Conservation (phyloP, 2,888 invertebrate genomes). For the Epinotia demarniana region DNA sequence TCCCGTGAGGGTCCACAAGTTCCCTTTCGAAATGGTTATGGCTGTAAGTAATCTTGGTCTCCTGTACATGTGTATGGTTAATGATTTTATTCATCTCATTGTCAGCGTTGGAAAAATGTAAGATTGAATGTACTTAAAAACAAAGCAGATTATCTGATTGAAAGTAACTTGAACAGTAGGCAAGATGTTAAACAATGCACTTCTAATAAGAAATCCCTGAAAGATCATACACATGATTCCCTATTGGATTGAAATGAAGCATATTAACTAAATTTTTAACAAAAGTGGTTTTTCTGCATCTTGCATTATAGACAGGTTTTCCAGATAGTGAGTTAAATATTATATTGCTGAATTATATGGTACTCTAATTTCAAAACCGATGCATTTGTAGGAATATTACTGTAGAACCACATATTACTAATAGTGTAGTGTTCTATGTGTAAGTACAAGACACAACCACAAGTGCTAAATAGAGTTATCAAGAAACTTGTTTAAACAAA, state of each 20-base stretch:
- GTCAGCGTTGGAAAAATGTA: neutral
- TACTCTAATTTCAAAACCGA: no score
- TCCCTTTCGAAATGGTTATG: slow-evolving; percentile 98
- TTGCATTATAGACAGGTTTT: neutral
- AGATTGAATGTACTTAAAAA: neutral
- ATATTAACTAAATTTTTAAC: neutral
- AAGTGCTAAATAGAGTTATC: neutral
- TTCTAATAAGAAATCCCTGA: slow-evolving; percentile 1
- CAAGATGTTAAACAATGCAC: neutral
- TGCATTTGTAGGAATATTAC: no score
- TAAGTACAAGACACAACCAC: neutral
- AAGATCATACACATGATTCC: neutral
- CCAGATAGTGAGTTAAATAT: neutral
- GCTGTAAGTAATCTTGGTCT: slow-evolving; percentile 87
- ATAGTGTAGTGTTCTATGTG: neutral
- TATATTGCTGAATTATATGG: neutral
- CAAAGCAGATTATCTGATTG: neutral
- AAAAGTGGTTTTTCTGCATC: neutral
- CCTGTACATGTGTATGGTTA: neutral
- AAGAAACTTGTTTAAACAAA: slow-evolving; percentile 9
- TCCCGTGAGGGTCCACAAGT: slow-evolving; percentile 97
- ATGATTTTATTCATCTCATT: neutral
- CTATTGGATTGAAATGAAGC: neutral
- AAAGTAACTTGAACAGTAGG: neutral
- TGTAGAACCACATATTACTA: neutral